Conservation (phyloP, 2,888 invertebrate species). For the Baronia brevicornis region DNA sequence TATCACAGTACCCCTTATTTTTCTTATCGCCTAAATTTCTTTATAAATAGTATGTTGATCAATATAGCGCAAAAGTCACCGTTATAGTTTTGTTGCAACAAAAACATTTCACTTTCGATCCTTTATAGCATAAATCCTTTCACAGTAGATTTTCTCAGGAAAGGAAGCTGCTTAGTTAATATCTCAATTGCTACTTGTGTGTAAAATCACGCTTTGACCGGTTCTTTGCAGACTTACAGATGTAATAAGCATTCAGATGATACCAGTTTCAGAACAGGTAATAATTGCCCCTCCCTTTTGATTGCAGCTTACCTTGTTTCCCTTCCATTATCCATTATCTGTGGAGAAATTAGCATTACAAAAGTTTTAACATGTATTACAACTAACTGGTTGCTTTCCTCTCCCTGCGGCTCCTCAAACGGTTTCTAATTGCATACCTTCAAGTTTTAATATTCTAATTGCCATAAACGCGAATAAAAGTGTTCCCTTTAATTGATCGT, state of each 20-base stretch:
- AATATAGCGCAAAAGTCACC: too few species aligned
- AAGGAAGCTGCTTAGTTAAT: conserved; percentile 10
- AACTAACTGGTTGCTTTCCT: conserved; percentile 1
- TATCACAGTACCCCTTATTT: too few species aligned
- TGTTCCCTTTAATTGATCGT: conserved; percentile 7
- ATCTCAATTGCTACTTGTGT: conserved; percentile 14
- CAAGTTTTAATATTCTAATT: conserved; percentile 9
- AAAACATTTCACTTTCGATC: conserved; percentile 13
- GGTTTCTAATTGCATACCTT: conserved; percentile 11
- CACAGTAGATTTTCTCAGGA: conserved; percentile 11
- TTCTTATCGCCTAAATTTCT: too few species aligned
- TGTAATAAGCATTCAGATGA: background rate
- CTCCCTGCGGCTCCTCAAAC: background rate
- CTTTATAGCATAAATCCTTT: conserved; percentile 15
- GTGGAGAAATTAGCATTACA: conserved; percentile 11
- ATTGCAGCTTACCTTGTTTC: background rate
- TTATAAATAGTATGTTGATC: too few species aligned
- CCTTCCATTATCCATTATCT: conserved; percentile 10
- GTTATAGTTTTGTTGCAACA: conserved; percentile 6
- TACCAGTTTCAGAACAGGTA: background rate
- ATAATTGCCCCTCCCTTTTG: background rate
- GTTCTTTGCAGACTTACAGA: too few species aligned
- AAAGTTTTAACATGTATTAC: too few species aligned
- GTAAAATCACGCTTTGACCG: conserved; percentile 10
- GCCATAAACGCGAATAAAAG: conserved; percentile 3